phyloP scores from a whole-genome alignment of 2,113 vertebrate genomes.

The Podilymbus podiceps region DNA sequence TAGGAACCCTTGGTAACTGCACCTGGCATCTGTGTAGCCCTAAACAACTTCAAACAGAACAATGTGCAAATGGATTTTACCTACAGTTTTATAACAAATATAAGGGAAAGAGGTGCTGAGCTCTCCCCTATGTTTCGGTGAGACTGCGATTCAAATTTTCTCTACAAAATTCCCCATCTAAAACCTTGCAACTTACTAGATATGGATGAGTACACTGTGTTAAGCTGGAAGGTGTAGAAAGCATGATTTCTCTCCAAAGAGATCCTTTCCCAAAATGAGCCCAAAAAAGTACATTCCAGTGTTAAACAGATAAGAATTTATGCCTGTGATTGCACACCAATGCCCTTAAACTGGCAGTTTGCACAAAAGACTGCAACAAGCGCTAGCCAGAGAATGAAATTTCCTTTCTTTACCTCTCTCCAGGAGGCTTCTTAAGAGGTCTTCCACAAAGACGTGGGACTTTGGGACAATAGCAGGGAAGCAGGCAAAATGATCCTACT shows the following conservation, averaged over 20 bases:
- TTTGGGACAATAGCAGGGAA: neutral
- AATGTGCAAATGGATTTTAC: neutral
- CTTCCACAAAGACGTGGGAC: neutral
- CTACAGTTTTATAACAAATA: neutral
- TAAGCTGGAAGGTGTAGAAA: neutral
- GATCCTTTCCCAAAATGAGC: neutral
- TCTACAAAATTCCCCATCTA: neutral
- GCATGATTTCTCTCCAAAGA: neutral
- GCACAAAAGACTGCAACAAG: neutral
- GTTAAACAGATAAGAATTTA: neutral
- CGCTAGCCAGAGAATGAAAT: neutral
- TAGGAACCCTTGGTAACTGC: neutral
- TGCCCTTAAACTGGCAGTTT: neutral
- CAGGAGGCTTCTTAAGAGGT: neutral
- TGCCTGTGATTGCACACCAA: neutral
- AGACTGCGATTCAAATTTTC: neutral
- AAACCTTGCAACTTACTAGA: neutral
- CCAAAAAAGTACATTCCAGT: neutral
- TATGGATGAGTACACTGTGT: neutral
- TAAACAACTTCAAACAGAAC: neutral
- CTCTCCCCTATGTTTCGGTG: neutral
- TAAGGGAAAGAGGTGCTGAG: neutral
- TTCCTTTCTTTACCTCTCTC: neutral
- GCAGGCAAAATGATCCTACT: neutral
- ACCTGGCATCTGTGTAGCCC: neutral